These are phyloP conservation scores for Thumatha senex DNA, from an alignment of 2,888 invertebrate species.

Conservation along the genomic window DNA sequence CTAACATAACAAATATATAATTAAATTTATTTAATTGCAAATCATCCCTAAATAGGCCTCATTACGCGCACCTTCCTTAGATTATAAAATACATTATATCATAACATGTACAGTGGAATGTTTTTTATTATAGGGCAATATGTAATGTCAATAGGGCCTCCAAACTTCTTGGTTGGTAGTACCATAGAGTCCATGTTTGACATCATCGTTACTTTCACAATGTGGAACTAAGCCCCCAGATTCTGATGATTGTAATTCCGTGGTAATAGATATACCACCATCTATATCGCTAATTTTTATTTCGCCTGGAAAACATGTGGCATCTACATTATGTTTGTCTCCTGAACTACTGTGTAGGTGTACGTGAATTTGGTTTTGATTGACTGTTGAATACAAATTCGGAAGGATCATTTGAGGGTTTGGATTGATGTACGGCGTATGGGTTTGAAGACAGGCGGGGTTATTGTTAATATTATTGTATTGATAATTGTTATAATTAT, in stretches of 20 bases:
- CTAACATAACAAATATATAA: too few relatives aligned
- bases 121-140: constrained; percentile 44
- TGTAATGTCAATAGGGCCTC: constrained; percentile 88
- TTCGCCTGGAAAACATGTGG: constrained; percentile 84
- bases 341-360: constrained; percentile 88
- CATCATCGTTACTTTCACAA: constrained; percentile 81
- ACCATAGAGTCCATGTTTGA: constrained; percentile 72
- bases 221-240: constrained; percentile 77
- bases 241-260: constrained; percentile 74
- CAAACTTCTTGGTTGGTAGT: constrained; percentile 84
- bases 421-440: constrained; percentile 85
- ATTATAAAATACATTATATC: constrained; percentile 58
- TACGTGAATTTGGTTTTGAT: constrained; percentile 93
- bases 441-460: constrained; percentile 76
- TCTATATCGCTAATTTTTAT: constrained; percentile 85
- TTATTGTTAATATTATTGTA: constrained; percentile 86
- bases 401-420: constrained; percentile 89
- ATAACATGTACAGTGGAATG: constrained; percentile 77
- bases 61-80: too few relatives aligned
- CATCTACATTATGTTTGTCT: constrained; percentile 85
- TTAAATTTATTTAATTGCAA: too few relatives aligned
- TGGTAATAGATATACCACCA: constrained; percentile 82
- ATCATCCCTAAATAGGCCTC: too few relatives aligned
- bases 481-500: constrained; percentile 87
- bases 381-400: constrained; percentile 92